phyloP scores from a whole-genome alignment of 1,140 invertebrate species.

The Hyphantria cunea region DNA sequence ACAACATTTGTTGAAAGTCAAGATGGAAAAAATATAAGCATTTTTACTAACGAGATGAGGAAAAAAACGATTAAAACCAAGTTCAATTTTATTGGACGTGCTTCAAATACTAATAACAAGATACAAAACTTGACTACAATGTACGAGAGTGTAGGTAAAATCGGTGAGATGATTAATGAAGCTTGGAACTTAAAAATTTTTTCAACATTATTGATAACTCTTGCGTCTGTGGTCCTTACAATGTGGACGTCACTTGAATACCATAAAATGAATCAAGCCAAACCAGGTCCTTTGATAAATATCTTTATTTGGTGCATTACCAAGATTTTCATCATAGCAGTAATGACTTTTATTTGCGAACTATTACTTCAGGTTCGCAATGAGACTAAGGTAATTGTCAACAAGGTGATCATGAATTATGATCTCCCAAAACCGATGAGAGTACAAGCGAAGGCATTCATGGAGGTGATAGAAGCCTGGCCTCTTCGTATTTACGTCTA shows the following conservation, averaged over 20 bases:
- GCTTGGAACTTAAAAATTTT: conserved; percentile 59
- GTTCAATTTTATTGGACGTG: no score
- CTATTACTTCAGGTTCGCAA: no score
- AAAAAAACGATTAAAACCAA: conserved; percentile 20
- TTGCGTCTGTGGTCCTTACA: conserved; percentile 52
- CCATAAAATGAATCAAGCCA: conserved; percentile 29
- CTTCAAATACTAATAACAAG: conserved; percentile 50
- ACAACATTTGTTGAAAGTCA: conserved; percentile 40
- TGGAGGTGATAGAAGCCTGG: no score
- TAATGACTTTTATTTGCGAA: conserved; percentile 51
- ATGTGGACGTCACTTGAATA: conserved; percentile 56
- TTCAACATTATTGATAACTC: conserved; percentile 51
- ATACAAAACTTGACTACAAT: conserved; percentile 45
- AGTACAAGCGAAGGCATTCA: no score
- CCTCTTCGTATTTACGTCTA: no score
- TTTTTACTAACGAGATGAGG: conserved; percentile 31
- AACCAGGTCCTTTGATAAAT: conserved; percentile 31
- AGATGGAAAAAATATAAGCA: conserved; percentile 21
- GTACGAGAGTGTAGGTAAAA: conserved; percentile 51
- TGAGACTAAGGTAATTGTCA: no score
- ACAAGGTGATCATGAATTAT: no score
- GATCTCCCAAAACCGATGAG: no score
- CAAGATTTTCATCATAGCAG: conserved; percentile 44
- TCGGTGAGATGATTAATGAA: no score
- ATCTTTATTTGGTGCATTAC: conserved; percentile 46